Base-by-base conservation (phyloP, 2,888 invertebrate species). In the Cecidostiba fungosa region DNA sequence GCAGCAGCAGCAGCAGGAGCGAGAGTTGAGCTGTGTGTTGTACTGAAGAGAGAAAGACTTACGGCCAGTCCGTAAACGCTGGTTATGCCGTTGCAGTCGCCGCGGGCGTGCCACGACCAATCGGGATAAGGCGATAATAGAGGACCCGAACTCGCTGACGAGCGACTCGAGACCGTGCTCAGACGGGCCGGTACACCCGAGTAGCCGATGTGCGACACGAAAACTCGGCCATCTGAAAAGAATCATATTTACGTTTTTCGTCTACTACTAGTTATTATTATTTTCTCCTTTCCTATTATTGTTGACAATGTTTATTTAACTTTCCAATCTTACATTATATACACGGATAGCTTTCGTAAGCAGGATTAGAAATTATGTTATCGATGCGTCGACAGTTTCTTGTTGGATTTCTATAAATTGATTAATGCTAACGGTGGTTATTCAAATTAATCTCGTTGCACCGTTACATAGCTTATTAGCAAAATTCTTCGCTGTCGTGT, bases 141-240 rank as follows among this genome's bases (percentile, higher is more conserved):
- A 93, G 6, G 94, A 92, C 12, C 94, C 93, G 94, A 94, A 0
- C 89, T 88, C 79, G 93, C 94, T 0, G 86, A 39, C 54, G 43
- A 87, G 39, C 87, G 86, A 12, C 90, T 87, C 39, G 92, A 89
- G 0, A 97, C 94, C 0, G 94, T 95, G 1, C 96, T 96, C 70
- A 97, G 92, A 0, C 96, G 95, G 0, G 95, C 95, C 0, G 97
- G 97, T 12, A 96, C 95, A 0, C 97, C 97, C 0, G 84, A 0
- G 3, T 92, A 92, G 89, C 95, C 95, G 89, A 97, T 96, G 16
- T 96, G 94, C 0, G 97, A 96, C 0, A 97, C 94, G 90, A 97
- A 97, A 12, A 96, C 94, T 76, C 87, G 82, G 59, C 88, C 86
- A 77, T 90, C 88, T 88, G 85, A 0, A 84, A 82, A 69, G 32